Evolutionary conservation across 2,797 vertebrate genomes (phyloP), one percentile per base, ranked within the genome.

Genomic region (Cyprinella venusta): DNA sequence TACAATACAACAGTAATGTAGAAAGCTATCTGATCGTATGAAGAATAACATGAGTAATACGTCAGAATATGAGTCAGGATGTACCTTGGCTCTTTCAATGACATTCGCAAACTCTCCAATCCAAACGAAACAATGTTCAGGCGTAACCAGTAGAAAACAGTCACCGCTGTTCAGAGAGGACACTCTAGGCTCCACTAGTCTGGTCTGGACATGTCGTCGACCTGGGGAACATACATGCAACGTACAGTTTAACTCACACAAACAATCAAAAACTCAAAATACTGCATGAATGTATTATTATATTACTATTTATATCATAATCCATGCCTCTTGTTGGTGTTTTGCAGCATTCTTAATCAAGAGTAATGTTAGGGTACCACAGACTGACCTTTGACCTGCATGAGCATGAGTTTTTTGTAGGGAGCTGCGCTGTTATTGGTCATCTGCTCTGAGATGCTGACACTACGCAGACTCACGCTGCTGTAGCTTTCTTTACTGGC

Each of bases 401-500:
- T 88, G 85, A 99, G 91, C 98, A 99, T 99, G 80, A 98, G 90
- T 89, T 95, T 97, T 92, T 97, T 98, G 89, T 95, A 97, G 1
- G 98, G 98, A 92, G 97, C 94, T 0, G 98, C 96, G 5, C 97
- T 98, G 93, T 98, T 99, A 94, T 98, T 99, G 50, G 97, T 97
- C 89, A 96, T 95, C 89, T 98, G 97, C 87, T 99, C 97, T 0
- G 95, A 95, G 86, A 97, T 87, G 88, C 95, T 97, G 88, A 97
- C 92, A 10, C 96, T 98, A 82, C 98, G 93, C 81, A 99, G 93
- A 89, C 91, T 98, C 86, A 99, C 94, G 0, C 87, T 97, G 94
- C 96, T 98, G 92, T 98, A 99, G 90, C 97, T 98, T 83, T 99
- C 98, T 85, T 97, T 97, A 78, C 97, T 98, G 85, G 98, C 98